These are phyloP conservation scores for Rhinoptilus africanus DNA, from an alignment of 2,113 vertebrate species.

Conservation along the genomic window DNA sequence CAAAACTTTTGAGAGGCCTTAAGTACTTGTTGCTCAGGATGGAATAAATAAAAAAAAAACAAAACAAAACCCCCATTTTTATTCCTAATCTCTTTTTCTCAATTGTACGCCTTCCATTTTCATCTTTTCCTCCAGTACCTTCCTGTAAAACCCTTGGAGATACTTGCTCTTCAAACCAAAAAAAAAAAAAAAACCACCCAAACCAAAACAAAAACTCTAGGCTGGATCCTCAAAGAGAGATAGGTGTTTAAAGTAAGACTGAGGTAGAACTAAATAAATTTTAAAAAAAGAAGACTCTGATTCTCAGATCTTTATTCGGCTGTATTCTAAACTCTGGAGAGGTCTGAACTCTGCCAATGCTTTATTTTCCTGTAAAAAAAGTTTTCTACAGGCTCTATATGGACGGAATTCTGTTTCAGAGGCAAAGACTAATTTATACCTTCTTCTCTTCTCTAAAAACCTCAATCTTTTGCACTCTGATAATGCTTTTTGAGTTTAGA, in stretches of 20 bases:
- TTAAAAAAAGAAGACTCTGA: not conserved
- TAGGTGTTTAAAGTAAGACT: not conserved
- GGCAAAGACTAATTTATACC: not conserved
- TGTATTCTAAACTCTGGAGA: not conserved
- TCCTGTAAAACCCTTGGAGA: not conserved
- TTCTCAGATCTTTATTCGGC: not conserved
- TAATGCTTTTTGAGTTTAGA: not conserved
- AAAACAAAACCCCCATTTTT: too few relatives aligned
- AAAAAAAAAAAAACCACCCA: not conserved
- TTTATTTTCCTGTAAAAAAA: not conserved
- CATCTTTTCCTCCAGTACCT: not conserved
- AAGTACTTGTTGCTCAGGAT: not conserved
- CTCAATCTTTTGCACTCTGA: not conserved
- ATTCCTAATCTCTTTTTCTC: not conserved
- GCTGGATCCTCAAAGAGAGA: not conserved
- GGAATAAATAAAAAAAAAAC: not conserved
- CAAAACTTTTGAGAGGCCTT: not conserved
- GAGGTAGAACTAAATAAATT: not conserved
- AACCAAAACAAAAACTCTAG: not conserved
- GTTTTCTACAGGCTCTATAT: not conserved
- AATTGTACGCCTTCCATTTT: not conserved
- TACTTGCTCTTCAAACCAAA: not conserved
- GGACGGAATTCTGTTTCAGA: not conserved
- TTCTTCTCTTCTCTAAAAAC: not conserved
- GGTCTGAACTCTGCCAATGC: not conserved